Percentiles rank a stretch among this genome's conserved stretches.
Evolutionary conservation across 2,888 invertebrate genomes (phyloP).

Genomic region (Mythimna pallens): DNA sequence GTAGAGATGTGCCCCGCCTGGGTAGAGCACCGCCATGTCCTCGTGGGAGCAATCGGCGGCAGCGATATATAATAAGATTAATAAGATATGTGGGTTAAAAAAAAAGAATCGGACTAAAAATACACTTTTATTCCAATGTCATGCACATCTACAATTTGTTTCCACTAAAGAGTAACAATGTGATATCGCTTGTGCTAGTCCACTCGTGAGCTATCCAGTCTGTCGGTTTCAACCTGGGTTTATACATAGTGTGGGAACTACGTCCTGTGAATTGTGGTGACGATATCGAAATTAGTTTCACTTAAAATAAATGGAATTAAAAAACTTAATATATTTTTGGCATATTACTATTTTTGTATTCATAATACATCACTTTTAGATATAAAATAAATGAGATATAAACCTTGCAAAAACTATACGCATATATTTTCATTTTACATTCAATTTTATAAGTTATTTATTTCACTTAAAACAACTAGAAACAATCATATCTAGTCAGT

Average conservation of each 20-base stretch:
- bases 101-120: slow-evolving; percentile 80
- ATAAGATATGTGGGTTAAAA: slow-evolving; percentile 50
- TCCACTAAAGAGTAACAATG: slow-evolving; percentile 82
- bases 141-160: slow-evolving; percentile 88
- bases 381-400: background rate
- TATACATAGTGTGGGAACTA: slow-evolving; percentile 56
- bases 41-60: too few relatives aligned
- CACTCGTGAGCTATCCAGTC: slow-evolving; percentile 76
- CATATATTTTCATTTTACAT: background rate
- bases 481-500: background rate
- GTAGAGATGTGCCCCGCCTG: too few relatives aligned
- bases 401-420: background rate
- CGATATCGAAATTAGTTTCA: background rate
- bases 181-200: slow-evolving; percentile 83
- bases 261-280: slow-evolving; percentile 31
- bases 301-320: too few relatives aligned
- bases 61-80: too few relatives aligned
- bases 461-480: background rate
- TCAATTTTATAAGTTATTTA: background rate
- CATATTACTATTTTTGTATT: too few relatives aligned
- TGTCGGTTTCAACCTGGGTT: slow-evolving; percentile 57
- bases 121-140: slow-evolving; percentile 88
- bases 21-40: too few relatives aligned
- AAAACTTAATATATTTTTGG: too few relatives aligned
- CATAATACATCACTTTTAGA: too few relatives aligned